Evolutionary conservation across 2,113 vertebrate genomes (phyloP).

Genomic region (Periophthalmus modestus): DNA sequence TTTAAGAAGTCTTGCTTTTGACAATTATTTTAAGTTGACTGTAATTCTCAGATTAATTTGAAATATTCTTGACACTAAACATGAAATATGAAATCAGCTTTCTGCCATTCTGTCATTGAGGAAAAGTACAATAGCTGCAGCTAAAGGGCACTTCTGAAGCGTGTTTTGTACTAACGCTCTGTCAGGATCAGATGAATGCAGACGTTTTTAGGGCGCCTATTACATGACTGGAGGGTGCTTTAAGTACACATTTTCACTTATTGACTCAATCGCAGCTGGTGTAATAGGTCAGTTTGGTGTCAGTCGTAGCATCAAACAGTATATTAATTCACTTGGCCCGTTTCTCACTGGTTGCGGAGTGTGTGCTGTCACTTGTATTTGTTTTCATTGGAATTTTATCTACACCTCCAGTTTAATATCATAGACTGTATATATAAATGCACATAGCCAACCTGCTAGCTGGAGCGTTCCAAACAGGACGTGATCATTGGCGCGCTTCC

Average conservation of each 20-base stretch:
- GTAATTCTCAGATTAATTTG: constrained; percentile 2
- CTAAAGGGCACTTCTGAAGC: constrained; percentile 5
- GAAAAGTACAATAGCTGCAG: background rate
- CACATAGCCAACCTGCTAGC: no score
- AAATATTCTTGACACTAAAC: constrained; percentile 4
- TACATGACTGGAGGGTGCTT: background rate
- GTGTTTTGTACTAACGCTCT: background rate
- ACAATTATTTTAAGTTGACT: constrained; percentile 9
- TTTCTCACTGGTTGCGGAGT: no score
- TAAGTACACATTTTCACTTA: background rate
- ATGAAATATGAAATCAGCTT: constrained; percentile 1
- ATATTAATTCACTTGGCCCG: background rate
- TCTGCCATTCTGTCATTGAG: background rate
- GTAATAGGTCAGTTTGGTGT: background rate
- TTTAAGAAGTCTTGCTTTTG: background rate
- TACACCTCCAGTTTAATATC: no score
- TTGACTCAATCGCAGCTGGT: background rate
- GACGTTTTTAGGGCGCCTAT: constrained; percentile 4
- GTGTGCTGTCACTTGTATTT: no score
- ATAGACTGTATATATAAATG: no score
- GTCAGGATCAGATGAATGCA: constrained; percentile 4
- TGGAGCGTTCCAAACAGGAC: no score
- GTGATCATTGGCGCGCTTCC: no score
- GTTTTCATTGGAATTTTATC: no score
- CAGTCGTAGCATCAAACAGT: background rate